A percentile compares a stretch with the other conserved stretches of the same genome.
Conservation (phyloP, 2,797 vertebrate species). For the Chanos chanos region DNA sequence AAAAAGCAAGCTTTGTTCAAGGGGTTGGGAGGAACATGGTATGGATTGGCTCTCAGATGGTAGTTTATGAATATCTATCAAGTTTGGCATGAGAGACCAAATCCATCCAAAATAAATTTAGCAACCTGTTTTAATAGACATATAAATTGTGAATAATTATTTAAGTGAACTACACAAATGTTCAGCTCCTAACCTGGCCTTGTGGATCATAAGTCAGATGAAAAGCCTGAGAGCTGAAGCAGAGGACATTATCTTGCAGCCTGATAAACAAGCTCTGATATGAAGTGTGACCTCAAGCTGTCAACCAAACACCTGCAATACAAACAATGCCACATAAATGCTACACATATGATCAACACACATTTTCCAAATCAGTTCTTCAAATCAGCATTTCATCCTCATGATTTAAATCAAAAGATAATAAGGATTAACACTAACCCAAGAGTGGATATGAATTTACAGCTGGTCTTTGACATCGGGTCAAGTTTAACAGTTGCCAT, state of each 20-base stretch:
- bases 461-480: constrained; percentile 43
- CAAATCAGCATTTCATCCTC: no score
- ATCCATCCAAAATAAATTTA: not conserved
- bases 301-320: constrained; percentile 53
- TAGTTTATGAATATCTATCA: constrained; percentile 59
- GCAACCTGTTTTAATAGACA: not conserved
- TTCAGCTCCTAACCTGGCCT: constrained; percentile 32
- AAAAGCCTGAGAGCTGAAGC: constrained; percentile 52
- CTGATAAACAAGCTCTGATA: constrained; percentile 47
- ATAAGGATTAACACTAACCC: constrained; percentile 45
- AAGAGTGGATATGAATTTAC: constrained; percentile 51
- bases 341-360: no score
- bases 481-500: constrained; percentile 44
- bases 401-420: no score
- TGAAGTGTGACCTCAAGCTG: constrained; percentile 45
- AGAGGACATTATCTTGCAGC: constrained; percentile 35
- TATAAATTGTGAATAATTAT: not conserved
- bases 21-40: constrained; percentile 5
- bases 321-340: not conserved
- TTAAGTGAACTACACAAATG: not conserved
- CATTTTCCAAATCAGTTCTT: no score
- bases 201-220: constrained; percentile 27
- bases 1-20: constrained; percentile 54
- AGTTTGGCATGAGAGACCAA: not conserved
- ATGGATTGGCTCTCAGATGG: constrained; percentile 42